These are phyloP conservation scores for Netelia inedita DNA, from an alignment of 2,888 invertebrate species.

Conservation along the genomic window DNA sequence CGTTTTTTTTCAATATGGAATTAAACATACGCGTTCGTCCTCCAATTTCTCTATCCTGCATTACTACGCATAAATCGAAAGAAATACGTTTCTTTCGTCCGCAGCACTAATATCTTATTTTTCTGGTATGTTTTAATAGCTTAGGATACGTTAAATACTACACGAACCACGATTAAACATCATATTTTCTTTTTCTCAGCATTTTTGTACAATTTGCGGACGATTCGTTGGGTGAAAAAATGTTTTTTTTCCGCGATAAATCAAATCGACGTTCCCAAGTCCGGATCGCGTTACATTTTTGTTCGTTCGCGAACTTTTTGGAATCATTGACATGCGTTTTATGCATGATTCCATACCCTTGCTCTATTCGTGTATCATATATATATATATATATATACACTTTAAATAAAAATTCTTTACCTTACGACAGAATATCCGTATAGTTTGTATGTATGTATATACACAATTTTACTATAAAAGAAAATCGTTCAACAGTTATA, in stretches of 20 bases:
- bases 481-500: constrained; percentile 77
- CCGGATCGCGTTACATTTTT: background rate
- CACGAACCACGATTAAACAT: constrained; percentile 33
- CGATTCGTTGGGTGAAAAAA: constrained; percentile 22
- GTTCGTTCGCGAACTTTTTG: constrained; percentile 26
- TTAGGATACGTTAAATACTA: constrained; percentile 17
- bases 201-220: constrained; percentile 48
- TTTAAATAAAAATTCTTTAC: constrained; percentile 62
- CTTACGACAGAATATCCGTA: constrained; percentile 17
- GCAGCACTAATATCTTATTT: background rate
- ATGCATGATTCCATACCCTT: constrained; percentile 30
- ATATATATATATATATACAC: constrained; percentile 68
- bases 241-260: constrained; percentile 6
- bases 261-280: background rate
- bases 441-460: constrained; percentile 40
- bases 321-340: constrained; percentile 36
- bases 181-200: constrained; percentile 6
- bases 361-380: constrained; percentile 51
- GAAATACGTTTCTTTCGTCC: background rate
- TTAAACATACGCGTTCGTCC: constrained; percentile 29
- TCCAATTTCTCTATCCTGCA: constrained; percentile 21
- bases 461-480: constrained; percentile 64
- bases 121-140: background rate
- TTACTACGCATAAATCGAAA: background rate
- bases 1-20: constrained; percentile 43